Evolutionary conservation across 2,113 vertebrate species (phyloP).

Genomic region (Daboia siamensis): DNA sequence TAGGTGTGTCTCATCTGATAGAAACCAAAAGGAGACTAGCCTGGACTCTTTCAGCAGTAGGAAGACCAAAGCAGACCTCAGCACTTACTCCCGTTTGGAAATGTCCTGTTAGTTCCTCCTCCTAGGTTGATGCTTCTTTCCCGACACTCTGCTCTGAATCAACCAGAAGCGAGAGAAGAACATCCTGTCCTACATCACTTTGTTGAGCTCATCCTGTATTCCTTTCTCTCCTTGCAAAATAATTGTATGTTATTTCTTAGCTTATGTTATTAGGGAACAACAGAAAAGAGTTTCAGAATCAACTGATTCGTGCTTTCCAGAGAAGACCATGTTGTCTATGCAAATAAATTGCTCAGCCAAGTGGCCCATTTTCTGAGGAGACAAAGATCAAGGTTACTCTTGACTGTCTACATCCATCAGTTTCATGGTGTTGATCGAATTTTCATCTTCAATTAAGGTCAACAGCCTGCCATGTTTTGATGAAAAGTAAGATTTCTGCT

Average conservation of each 20-base stretch:
- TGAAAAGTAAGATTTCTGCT: neutral
- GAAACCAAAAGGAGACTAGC: constrained; percentile 15
- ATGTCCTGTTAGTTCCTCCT: neutral
- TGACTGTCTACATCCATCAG: neutral
- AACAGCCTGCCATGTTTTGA: too few relatives aligned
- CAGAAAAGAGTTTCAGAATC: constrained; percentile 6
- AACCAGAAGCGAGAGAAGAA: constrained; percentile 16
- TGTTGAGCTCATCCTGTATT: neutral
- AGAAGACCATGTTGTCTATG: neutral
- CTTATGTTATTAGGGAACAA: neutral
- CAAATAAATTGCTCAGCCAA: neutral
- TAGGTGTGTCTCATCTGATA: neutral
- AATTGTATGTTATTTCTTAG: neutral
- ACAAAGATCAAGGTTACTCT: neutral
- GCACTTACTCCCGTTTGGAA: too few relatives aligned
- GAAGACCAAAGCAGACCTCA: neutral
- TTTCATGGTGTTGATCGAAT: neutral
- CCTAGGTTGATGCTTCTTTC: neutral
- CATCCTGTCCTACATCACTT: neutral
- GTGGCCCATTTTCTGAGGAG: neutral
- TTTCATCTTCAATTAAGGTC: neutral
- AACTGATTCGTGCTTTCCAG: constrained; percentile 12
- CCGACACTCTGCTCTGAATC: neutral
- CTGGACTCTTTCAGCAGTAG: constrained; percentile 19
- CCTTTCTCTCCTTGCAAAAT: neutral